These are phyloP conservation scores for Benthosema pterotum DNA, from an alignment of 2,797 vertebrate genomes.

Conservation along the genomic window DNA sequence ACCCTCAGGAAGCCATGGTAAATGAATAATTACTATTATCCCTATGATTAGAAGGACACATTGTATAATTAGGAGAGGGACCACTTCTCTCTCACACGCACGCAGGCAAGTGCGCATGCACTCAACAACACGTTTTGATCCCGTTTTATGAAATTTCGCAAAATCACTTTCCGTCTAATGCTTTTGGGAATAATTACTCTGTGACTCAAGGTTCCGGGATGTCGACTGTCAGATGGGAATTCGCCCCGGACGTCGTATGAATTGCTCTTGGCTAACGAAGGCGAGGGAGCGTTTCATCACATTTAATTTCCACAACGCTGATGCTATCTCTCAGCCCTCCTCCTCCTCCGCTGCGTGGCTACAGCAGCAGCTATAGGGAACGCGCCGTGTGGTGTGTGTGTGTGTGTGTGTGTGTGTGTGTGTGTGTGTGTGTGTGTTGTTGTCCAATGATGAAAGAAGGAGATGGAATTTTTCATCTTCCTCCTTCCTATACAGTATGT, in stretches of 20 bases:
- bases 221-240: constrained; percentile 64
- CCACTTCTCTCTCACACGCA: constrained; percentile 38
- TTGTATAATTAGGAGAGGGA: constrained; percentile 62
- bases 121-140: not conserved
- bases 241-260: constrained; percentile 55
- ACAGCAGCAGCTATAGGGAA: not conserved
- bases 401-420: too few relatives aligned
- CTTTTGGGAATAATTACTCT: constrained; percentile 67
- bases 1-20: constrained; percentile 50
- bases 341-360: constrained; percentile 28
- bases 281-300: constrained; percentile 53
- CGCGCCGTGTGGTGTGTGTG: too few relatives aligned
- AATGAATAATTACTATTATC: constrained; percentile 60
- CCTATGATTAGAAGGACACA: constrained; percentile 52
- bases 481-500: not conserved
- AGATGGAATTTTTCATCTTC: constrained; percentile 15
- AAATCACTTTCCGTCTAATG: constrained; percentile 38
- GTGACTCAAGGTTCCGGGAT: constrained; percentile 49
- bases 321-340: constrained; percentile 23
- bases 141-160: constrained; percentile 52
- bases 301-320: constrained; percentile 33
- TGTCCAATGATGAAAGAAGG: constrained; percentile 11
- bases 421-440: not conserved
- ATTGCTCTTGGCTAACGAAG: constrained; percentile 39
- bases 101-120: too few relatives aligned